A percentile compares a stretch with the other conserved stretches of the same genome.
These are phyloP conservation scores for Chrysoperla carnea DNA, from an alignment of 1,140 invertebrate genomes.

Conservation along the genomic window DNA sequence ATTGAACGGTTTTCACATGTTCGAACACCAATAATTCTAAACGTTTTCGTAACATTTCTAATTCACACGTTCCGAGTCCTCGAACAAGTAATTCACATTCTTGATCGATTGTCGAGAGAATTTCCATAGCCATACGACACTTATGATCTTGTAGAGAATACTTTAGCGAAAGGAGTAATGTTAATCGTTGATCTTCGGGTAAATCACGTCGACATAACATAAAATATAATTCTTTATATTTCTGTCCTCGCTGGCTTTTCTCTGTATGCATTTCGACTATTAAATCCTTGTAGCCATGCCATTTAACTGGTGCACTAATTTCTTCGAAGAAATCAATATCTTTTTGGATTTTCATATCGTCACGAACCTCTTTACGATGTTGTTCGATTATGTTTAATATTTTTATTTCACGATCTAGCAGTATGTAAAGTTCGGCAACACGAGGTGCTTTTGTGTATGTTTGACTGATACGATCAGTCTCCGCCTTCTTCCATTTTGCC, in stretches of 20 bases:
- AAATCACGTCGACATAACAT: conserved; percentile 26
- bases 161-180: conserved; percentile 35
- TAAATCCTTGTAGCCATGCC: conserved; percentile 36
- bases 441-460: conserved; percentile 34
- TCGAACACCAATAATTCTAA: conserved; percentile 31
- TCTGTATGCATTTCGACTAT: conserved; percentile 41
- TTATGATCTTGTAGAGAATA: conserved; percentile 30
- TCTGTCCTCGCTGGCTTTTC: conserved; percentile 41
- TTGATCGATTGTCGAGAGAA: conserved; percentile 36
- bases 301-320: conserved; percentile 38
- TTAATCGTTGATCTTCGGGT: conserved; percentile 30
- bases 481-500: conserved; percentile 39
- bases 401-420: conserved; percentile 43
- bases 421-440: conserved; percentile 35
- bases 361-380: conserved; percentile 31
- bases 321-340: conserved; percentile 36
- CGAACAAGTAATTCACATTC: conserved; percentile 35
- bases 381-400: conserved; percentile 39
- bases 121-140: conserved; percentile 30
- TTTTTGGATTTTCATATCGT: conserved; percentile 29
- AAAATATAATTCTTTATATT: conserved; percentile 36
- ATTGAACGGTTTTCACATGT: conserved; percentile 30
- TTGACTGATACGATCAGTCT: conserved; percentile 33
- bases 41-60: conserved; percentile 35
- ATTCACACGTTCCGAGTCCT: conserved; percentile 24